Evolutionary conservation across 2,113 vertebrate species (phyloP).

Genomic region (Pyrgilauda ruficollis): DNA sequence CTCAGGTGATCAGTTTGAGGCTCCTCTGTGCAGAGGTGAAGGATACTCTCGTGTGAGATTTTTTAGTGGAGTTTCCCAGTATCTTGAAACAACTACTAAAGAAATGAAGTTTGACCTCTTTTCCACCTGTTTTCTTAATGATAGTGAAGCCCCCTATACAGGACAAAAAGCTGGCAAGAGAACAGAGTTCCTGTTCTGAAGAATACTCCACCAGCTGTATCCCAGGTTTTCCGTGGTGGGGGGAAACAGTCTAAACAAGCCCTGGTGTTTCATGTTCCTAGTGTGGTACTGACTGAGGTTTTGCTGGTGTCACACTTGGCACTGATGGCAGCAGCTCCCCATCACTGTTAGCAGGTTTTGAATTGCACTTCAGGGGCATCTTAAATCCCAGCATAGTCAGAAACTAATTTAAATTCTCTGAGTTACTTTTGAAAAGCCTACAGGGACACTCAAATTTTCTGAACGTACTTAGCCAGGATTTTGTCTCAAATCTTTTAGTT

Average conservation of each 20-base stretch:
- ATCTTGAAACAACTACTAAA: background rate
- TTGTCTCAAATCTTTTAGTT: background rate
- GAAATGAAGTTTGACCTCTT: background rate
- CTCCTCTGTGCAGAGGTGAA: background rate
- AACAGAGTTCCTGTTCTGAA: background rate
- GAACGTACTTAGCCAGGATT: background rate
- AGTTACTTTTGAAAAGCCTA: constrained; percentile 17
- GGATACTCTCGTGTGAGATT: background rate
- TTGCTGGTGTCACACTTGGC: background rate
- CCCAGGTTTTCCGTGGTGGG: background rate
- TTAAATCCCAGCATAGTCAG: constrained; percentile 2
- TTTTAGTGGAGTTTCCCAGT: background rate
- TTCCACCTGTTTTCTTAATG: background rate
- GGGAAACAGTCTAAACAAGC: background rate
- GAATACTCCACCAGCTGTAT: background rate
- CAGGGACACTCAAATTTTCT: background rate
- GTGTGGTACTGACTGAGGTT: background rate
- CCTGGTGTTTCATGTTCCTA: rapidly evolving
- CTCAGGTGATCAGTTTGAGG: background rate
- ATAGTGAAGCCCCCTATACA: rapidly evolving
- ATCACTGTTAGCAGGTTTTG: background rate
- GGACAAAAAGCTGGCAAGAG: background rate
- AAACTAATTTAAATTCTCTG: background rate
- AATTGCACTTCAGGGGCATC: background rate
- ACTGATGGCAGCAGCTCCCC: background rate